Base-by-base conservation (phyloP, 2,888 invertebrate species). In the Pinctada fucata region DNA sequence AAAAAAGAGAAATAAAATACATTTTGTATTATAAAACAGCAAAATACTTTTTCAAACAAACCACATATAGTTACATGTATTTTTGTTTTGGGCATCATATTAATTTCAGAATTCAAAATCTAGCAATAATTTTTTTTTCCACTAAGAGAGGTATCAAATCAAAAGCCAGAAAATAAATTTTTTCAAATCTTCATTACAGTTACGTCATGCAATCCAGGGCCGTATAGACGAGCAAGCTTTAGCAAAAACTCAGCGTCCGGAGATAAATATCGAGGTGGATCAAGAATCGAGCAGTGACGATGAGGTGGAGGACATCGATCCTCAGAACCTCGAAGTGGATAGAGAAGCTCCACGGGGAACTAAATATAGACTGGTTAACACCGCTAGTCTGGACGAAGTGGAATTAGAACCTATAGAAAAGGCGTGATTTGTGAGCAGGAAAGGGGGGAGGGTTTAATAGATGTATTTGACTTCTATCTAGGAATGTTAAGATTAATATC, bases 131-230 rank as follows among this genome's bases (percentile, higher is more conserved):
- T n/a, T n/a, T 31, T 31, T 31, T 31, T 31, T 31, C 31, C 31
- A 31, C 31, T 31, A 31, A 31, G 31, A 31, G 31, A 31, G 31
- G 31, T 31, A 31, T 31, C 31, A 31, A 31, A 31, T 31, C 31
- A 31, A 31, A 31, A 31, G 31, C 31, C 31, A 31, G 31, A 31
- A 31, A 31, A 1, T 31, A 31, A 31, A 31, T 31, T 31, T 31
- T 31, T 31, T 31, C 31, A 31, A 31, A 31, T 31, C 31, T 72
- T 48, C 2, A 64, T 71, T 75, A 64, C 79, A 90, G 90, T 76
- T 90, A 31, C 82, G 90, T 10, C 78, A 84, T 74, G 89, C 90
- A 0, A 87, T 90, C 58, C 90, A 90, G 78, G 90, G 90, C 13
- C 86, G 88, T 65, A 85, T 90, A n/a, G 90, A 90, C 75, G 86